Conservation (phyloP, 64 coral and sea anemone genomes). For the Porites lutea region DNA sequence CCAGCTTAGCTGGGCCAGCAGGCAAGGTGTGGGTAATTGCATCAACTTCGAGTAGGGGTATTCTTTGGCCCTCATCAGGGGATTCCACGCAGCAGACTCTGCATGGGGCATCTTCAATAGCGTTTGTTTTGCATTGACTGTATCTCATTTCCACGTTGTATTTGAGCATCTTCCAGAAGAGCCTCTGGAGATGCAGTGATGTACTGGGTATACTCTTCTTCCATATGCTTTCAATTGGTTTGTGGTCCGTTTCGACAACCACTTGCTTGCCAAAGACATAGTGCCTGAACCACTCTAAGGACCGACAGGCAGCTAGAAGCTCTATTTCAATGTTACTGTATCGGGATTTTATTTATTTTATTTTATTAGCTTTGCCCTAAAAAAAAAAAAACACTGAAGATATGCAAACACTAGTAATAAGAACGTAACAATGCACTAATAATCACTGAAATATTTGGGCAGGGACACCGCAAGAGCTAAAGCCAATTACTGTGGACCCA, state of each 20-base stretch:
- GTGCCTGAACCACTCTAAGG: constrained; percentile 45
- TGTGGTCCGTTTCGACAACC: too few species aligned
- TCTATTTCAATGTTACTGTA: constrained; percentile 61
- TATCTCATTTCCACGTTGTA: constrained; percentile 3
- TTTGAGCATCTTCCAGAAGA: too few species aligned
- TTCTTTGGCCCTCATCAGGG: background rate
- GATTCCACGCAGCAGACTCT: constrained; percentile 10
- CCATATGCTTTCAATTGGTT: too few species aligned
- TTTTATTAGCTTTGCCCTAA: too few species aligned
- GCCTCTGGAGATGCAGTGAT: too few species aligned
- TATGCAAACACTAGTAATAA: too few species aligned
- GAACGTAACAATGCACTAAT: too few species aligned
- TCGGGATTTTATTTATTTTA: constrained; percentile 31
- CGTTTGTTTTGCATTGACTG: constrained; percentile 9
- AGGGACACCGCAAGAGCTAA: too few species aligned
- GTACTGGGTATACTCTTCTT: too few species aligned
- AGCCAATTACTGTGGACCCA: too few species aligned
- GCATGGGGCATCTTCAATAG: constrained; percentile 3
- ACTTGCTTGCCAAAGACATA: constrained; percentile 48
- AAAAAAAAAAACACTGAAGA: too few species aligned
- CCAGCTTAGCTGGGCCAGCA: background rate
- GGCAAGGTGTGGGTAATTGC: constrained; percentile 15
- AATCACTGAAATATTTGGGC: too few species aligned
- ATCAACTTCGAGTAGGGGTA: background rate
- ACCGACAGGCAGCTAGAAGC: constrained; percentile 55